phyloP scores from a whole-genome alignment of 1,140 invertebrate species.

The Solen grandis region DNA sequence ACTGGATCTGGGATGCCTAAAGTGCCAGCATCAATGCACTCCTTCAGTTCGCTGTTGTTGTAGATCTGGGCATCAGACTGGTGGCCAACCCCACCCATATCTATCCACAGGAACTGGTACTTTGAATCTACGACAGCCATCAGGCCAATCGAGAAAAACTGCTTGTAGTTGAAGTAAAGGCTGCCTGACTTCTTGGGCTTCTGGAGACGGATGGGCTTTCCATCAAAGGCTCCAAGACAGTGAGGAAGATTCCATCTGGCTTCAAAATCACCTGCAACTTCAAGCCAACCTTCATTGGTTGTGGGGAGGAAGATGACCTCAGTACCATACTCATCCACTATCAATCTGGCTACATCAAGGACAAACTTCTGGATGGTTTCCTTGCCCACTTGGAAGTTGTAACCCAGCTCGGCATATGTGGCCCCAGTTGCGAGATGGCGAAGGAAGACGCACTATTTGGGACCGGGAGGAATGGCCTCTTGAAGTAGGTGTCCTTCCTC shows the following conservation, averaged over 20 bases:
- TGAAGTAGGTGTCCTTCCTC: too few relatives aligned
- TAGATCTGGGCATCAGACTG: slow-evolving; percentile 20
- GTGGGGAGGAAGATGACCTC: not conserved
- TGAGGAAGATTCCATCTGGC: slow-evolving; percentile 8
- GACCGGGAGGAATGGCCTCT: too few relatives aligned
- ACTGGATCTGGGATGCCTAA: not conserved
- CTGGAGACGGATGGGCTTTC: not conserved
- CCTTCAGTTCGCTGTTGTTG: not conserved
- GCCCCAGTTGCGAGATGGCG: too few relatives aligned
- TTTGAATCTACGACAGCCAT: not conserved
- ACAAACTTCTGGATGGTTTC: too few relatives aligned
- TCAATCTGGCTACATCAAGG: too few relatives aligned
- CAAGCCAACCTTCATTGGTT: not conserved
- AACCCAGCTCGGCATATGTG: too few relatives aligned
- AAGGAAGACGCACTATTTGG: too few relatives aligned
- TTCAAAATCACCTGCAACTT: slow-evolving; percentile 9
- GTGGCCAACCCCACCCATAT: not conserved
- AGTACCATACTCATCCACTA: too few relatives aligned
- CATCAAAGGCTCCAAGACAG: slow-evolving; percentile 16
- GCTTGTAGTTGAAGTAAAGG: not conserved
- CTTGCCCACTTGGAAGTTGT: too few relatives aligned
- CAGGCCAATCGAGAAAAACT: not conserved
- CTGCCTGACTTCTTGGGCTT: slow-evolving; percentile 6
- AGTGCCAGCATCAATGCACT: not conserved
- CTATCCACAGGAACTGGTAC: slow-evolving; percentile 18